Evolutionary conservation across 2,113 vertebrate genomes (phyloP).

Genomic region (Apistogramma diplotaenia): DNA sequence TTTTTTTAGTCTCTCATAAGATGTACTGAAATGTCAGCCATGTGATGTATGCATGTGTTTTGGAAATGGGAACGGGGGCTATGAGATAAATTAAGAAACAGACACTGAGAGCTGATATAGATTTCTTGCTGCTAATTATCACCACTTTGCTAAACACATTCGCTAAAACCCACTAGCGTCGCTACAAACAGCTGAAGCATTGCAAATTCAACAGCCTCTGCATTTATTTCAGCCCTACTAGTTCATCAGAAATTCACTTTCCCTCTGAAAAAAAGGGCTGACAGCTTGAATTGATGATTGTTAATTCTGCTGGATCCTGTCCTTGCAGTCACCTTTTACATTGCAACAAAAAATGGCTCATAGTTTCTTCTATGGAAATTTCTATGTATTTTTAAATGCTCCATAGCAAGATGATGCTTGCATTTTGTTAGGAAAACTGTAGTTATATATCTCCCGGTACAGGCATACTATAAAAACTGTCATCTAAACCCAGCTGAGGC

Average conservation of each 20-base stretch:
- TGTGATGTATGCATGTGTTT: neutral
- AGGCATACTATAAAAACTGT: neutral
- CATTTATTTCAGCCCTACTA: slow-evolving; percentile 1
- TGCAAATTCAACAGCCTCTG: slow-evolving; percentile 27
- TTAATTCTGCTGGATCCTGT: slow-evolving; percentile 13
- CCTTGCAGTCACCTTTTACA: slow-evolving; percentile 33
- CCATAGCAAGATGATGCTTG: neutral
- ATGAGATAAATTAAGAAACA: neutral
- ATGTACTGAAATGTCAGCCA: slow-evolving; percentile 1
- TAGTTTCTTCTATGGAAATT: neutral
- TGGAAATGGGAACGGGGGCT: neutral
- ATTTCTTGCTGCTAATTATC: slow-evolving; percentile 39
- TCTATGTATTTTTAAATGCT: neutral
- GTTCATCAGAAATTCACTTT: slow-evolving; percentile 26
- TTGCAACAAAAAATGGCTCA: neutral
- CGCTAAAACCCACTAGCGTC: slow-evolving; percentile 25
- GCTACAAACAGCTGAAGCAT: slow-evolving; percentile 33
- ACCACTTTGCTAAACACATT: slow-evolving; percentile 40
- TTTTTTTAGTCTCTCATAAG: neutral
- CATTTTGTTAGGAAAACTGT: neutral
- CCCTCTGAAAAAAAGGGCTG: neutral
- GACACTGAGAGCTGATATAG: slow-evolving; percentile 3
- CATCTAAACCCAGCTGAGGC: slow-evolving; percentile 4
- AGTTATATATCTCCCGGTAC: neutral
- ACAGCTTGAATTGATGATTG: neutral